Conservation (phyloP, 2,888 invertebrate species). For the Hyalella azteca region DNA sequence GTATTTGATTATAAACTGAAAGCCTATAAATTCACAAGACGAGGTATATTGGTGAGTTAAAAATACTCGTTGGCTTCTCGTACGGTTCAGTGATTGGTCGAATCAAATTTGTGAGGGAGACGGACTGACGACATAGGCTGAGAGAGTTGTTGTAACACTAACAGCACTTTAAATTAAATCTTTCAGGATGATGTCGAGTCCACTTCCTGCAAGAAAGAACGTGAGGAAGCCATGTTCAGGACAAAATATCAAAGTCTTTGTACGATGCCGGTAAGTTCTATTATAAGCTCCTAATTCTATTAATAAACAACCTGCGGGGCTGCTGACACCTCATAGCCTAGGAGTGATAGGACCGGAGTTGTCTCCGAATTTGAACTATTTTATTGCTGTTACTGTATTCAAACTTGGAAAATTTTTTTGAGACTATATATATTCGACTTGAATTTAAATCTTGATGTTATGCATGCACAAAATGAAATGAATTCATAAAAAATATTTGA, state of each 20-base stretch:
- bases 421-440: not conserved
- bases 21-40: no score
- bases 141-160: not conserved
- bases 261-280: conserved; percentile 46
- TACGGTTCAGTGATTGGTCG: not conserved
- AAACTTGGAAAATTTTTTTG: not conserved
- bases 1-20: no score
- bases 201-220: conserved; percentile 38
- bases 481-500: no score
- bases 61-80: not conserved
- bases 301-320: not conserved
- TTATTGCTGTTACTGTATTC: not conserved
- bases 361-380: not conserved
- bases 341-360: no score
- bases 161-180: not conserved
- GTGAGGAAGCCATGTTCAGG: conserved; percentile 33
- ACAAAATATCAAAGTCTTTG: conserved; percentile 53
- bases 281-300: not conserved
- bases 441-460: not conserved
- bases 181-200: conserved; percentile 44
- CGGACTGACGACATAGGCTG: not conserved
- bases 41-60: no score
- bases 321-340: not conserved
- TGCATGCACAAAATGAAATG: no score
- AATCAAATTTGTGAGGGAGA: conserved; percentile 1